phyloP scores from a whole-genome alignment of 2,113 vertebrate species.

The Setophaga kirtlandii region DNA sequence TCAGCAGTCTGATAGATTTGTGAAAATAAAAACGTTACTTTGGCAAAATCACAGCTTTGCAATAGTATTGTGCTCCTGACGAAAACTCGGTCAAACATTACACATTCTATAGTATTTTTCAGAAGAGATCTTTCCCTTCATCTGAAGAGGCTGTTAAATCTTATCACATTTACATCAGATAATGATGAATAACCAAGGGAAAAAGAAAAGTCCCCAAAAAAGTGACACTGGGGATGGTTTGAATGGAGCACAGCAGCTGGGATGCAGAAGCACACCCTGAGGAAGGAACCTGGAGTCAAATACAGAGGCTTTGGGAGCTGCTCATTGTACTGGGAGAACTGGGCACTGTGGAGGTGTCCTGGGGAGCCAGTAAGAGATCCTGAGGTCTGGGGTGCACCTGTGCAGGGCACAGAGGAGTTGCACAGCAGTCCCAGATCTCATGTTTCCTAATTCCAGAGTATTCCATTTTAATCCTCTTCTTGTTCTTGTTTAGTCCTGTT shows the following conservation, averaged over 20 bases:
- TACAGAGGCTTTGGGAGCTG: not conserved
- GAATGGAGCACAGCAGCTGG: not conserved
- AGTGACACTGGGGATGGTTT: not conserved
- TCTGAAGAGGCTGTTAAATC: not conserved
- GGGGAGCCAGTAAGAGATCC: not conserved
- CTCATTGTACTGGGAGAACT: not conserved
- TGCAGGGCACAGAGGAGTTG: not conserved
- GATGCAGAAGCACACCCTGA: not conserved
- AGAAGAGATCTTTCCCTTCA: not conserved
- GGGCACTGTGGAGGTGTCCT: not conserved
- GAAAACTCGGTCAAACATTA: accelerated
- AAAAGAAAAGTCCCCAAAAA: not conserved
- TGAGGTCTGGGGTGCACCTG: not conserved
- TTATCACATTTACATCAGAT: not conserved
- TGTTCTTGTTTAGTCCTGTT: not conserved
- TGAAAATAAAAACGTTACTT: not conserved
- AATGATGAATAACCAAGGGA: not conserved
- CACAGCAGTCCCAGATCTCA: not conserved
- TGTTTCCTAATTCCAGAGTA: not conserved
- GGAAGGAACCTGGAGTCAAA: not conserved
- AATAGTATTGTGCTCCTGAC: not conserved
- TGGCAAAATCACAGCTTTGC: not conserved
- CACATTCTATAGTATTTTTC: not conserved
- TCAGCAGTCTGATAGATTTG: not conserved
- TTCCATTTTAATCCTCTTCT: not conserved